Evolutionary conservation across 1,140 invertebrate genomes (phyloP), one percentile per base, ranked within the genome.

Genomic region (Drosophila tristis): DNA sequence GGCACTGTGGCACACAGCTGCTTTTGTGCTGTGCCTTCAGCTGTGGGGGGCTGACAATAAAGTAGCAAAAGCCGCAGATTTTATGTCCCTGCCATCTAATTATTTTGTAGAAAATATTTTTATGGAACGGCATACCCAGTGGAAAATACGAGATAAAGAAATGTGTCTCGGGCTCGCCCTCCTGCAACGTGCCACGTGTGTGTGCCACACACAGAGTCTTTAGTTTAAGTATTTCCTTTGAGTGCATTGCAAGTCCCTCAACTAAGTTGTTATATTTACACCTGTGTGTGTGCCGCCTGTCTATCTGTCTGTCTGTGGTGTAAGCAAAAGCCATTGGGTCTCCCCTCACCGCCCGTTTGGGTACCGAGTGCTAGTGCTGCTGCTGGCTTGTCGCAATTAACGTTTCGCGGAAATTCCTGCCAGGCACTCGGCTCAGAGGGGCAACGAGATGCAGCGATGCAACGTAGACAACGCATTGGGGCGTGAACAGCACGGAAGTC

Each of bases 321-420:
- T 66, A 74, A 48, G 54, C 63, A 79, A 53, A 67, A 72, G 82
- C 66, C 65, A 86, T 82, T 89, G 77, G 82, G 66, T 60, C 59
- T 74, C 59, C 61, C 74, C 59, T 1, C 16, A 16, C 16, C 16
- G 0, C 44, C 49, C 49, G 0, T 25, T 25, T 5, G 29, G 29
- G 29, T 7, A 7, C 29, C 29, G 7, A 29, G 29, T 29, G 26
- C 26, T 7, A 29, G 26, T 25, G 25, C 26, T 53, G 70, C 68
- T 72, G 80, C 77, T 62, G 74, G 84, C 85, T 84, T 84, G 84
- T 89, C 84, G 84, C 84, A 89, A 89, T 89, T 89, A 90, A 89
- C 84, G 84, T 84, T 39, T 63, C 79, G 79, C 84, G 84, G 84
- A 87, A 87, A 87, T 87, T 89, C 84, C 84, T 89, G 84, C 48